Evolutionary conservation across 92 coral and sea anemone genomes (phyloP).

Genomic region (Ricordea florida): DNA sequence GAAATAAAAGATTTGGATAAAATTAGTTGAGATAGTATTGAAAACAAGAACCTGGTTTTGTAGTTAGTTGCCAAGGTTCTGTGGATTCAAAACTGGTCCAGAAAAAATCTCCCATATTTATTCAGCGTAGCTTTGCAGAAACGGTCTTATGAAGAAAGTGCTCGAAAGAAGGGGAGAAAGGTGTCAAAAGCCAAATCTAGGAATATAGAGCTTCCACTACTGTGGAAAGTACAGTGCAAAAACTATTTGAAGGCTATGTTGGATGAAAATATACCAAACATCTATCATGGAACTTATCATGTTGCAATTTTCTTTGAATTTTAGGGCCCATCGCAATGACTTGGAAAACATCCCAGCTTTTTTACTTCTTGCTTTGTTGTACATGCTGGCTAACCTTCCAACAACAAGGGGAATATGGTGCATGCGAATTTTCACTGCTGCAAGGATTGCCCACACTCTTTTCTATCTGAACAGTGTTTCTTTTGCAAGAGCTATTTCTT

Average conservation of each 20-base stretch:
- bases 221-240: not conserved
- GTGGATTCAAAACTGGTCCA: too few relatives aligned
- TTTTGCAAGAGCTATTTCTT: slow-evolving; percentile 3
- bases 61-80: too few relatives aligned
- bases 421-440: slow-evolving; percentile 75
- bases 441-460: slow-evolving; percentile 70
- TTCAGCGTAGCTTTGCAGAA: too few relatives aligned
- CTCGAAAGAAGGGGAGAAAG: too few relatives aligned
- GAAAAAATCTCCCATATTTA: too few relatives aligned
- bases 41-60: too few relatives aligned
- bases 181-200: too few relatives aligned
- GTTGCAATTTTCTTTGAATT: not conserved
- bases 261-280: not conserved
- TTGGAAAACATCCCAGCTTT: slow-evolving; percentile 86
- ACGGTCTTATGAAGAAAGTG: too few relatives aligned
- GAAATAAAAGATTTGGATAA: too few relatives aligned
- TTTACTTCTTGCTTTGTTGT: slow-evolving; percentile 69
- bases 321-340: slow-evolving; percentile 85
- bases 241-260: not conserved
- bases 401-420: slow-evolving; percentile 62
- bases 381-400: slow-evolving; percentile 60
- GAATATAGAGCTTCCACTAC: not conserved
- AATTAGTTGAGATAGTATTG: too few relatives aligned
- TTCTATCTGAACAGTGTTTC: slow-evolving; percentile 29
- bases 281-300: not conserved